Evolutionary conservation across 2,113 vertebrate species (phyloP).

Genomic region (Hymenochirus boettgeri): DNA sequence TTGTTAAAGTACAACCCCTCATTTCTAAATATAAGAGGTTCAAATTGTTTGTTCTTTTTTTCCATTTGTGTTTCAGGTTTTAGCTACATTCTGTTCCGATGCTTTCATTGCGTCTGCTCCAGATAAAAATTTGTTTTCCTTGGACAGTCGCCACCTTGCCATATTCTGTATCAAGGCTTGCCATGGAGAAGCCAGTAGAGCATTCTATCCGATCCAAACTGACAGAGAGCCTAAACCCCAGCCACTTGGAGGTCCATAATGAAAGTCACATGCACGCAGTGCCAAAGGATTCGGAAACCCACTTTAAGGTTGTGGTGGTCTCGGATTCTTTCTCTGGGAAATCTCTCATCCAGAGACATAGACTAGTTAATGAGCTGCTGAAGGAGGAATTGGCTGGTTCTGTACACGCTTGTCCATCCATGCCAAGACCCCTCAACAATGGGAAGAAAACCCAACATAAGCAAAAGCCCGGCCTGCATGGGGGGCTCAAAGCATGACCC

Average conservation of each 20-base stretch:
- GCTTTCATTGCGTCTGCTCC: constrained; percentile 19
- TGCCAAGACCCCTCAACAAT: constrained; percentile 80
- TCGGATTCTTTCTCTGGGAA: constrained; percentile 74
- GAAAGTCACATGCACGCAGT: constrained; percentile 81
- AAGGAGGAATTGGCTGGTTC: constrained; percentile 69
- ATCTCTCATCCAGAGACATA: constrained; percentile 75
- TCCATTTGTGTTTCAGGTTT: no score
- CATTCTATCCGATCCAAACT: constrained; percentile 73
- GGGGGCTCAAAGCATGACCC: constrained; percentile 76
- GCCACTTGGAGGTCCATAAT: constrained; percentile 76
- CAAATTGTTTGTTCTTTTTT: no score
- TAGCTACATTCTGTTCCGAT: background rate
- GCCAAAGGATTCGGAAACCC: constrained; percentile 77
- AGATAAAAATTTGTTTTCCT: background rate
- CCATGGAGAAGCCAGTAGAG: constrained; percentile 66
- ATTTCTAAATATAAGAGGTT: no score
- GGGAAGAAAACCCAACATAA: constrained; percentile 62
- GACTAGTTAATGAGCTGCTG: constrained; percentile 75
- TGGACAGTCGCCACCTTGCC: background rate
- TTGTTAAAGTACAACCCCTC: no score
- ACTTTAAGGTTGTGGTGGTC: constrained; percentile 84
- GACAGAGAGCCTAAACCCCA: constrained; percentile 59
- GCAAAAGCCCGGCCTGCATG: constrained; percentile 70
- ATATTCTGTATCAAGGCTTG: background rate
- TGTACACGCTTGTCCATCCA: constrained; percentile 83